phyloP scores from a whole-genome alignment of 2,113 vertebrate genomes.

The Chloropsis hardwickii region DNA sequence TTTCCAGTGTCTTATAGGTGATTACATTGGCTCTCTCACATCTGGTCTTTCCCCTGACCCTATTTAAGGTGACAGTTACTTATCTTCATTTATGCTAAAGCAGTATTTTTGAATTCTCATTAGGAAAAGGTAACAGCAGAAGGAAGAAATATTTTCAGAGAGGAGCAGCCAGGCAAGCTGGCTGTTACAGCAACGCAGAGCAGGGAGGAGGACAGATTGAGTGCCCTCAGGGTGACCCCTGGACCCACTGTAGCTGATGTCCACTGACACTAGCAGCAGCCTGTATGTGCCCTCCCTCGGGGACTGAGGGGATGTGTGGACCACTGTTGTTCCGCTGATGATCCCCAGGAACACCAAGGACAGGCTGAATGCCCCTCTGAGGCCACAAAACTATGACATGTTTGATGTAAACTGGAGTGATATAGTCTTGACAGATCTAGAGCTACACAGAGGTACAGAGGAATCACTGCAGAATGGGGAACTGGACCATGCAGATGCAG shows the following conservation, averaged over 20 bases:
- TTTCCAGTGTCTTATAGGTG: background rate
- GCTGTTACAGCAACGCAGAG: background rate
- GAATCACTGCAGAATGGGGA: background rate
- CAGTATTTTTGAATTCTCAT: background rate
- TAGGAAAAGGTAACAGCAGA: background rate
- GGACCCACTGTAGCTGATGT: background rate
- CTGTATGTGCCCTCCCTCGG: background rate
- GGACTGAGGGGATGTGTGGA: background rate
- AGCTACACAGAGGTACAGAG: background rate
- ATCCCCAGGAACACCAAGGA: background rate
- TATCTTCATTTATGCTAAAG: background rate
- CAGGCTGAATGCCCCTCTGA: background rate
- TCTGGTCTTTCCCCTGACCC: background rate
- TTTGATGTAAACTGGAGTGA: background rate
- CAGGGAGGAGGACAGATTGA: fast-evolving
- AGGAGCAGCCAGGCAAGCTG: background rate
- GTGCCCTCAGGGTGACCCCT: background rate
- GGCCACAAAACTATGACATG: background rate
- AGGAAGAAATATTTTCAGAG: background rate
- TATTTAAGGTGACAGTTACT: background rate
- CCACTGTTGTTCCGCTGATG: background rate
- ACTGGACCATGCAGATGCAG: background rate
- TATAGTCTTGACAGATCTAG: background rate
- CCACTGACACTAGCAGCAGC: background rate
- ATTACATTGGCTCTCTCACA: background rate